These are phyloP conservation scores for Istiophorus platypterus DNA, from an alignment of 2,113 vertebrate species.

Conservation along the genomic window DNA sequence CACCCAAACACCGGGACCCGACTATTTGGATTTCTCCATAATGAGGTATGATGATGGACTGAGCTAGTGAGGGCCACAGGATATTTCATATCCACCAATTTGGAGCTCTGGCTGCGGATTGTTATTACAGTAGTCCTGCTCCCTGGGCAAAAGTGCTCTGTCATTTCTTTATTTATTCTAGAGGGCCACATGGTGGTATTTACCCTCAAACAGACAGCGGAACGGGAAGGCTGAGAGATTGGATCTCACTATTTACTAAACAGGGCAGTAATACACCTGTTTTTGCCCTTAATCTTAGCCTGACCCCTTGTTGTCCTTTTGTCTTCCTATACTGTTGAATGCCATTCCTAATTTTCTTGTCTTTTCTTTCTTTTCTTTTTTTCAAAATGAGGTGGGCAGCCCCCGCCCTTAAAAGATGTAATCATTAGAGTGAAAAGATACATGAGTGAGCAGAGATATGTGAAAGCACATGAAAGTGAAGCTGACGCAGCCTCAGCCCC, in stretches of 20 bases:
- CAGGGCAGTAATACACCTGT: slow-evolving; percentile 63
- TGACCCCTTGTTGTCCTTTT: slow-evolving; percentile 50
- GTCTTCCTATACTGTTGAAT: slow-evolving; percentile 46
- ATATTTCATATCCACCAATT: slow-evolving; percentile 34
- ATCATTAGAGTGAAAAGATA: not conserved
- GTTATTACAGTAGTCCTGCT: slow-evolving; percentile 53
- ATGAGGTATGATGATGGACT: slow-evolving; percentile 71
- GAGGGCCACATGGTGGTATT: slow-evolving; percentile 74
- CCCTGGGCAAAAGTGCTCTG: slow-evolving; percentile 24
- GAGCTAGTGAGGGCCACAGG: slow-evolving; percentile 54
- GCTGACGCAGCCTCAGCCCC: not conserved
- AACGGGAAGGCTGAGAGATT: slow-evolving; percentile 50
- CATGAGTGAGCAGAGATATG: slow-evolving; percentile 9
- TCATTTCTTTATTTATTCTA: slow-evolving; percentile 60
- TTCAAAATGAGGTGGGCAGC: not conserved
- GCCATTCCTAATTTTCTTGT: not conserved
- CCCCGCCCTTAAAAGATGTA: slow-evolving; percentile 26
- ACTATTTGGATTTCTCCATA: slow-evolving; percentile 79
- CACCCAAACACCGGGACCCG: slow-evolving; percentile 60
- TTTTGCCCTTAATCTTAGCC: slow-evolving; percentile 52
- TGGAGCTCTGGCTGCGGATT: slow-evolving; percentile 21
- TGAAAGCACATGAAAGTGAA: not conserved
- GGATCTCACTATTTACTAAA: slow-evolving; percentile 71
- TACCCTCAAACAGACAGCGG: slow-evolving; percentile 75
- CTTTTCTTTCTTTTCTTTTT: not conserved